These are phyloP conservation scores for Barypeithes pellucidus DNA, from an alignment of 2,888 invertebrate genomes.

Conservation along the genomic window DNA sequence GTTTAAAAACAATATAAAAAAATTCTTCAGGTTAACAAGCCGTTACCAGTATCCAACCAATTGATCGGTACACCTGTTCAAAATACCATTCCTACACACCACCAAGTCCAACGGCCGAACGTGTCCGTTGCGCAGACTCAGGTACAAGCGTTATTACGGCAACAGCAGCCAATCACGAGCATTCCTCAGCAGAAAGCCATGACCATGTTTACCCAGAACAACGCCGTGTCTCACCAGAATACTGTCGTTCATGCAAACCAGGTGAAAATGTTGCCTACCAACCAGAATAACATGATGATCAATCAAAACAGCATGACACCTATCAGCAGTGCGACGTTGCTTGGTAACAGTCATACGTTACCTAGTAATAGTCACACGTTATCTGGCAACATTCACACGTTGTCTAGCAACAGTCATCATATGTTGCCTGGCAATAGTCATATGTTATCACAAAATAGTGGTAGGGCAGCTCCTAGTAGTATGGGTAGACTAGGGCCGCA, in stretches of 20 bases:
- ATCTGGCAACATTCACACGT: slow-evolving; percentile 9
- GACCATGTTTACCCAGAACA: slow-evolving; percentile 28
- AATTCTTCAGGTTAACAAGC: slow-evolving; percentile 44
- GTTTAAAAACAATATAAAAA: too few species aligned
- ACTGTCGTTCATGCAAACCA: slow-evolving; percentile 16
- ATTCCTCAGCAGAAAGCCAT: slow-evolving; percentile 23
- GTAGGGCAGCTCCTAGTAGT: neutral
- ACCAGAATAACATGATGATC: slow-evolving; percentile 9
- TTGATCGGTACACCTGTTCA: slow-evolving; percentile 24
- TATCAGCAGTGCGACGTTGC: slow-evolving; percentile 23
- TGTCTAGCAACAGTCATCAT: slow-evolving; percentile 17
- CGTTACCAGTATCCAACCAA: slow-evolving; percentile 33
- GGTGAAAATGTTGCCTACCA: slow-evolving; percentile 24
- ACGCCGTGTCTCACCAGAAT: slow-evolving; percentile 21
- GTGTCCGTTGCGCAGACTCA: slow-evolving; percentile 24
- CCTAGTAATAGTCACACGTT: slow-evolving; percentile 27
- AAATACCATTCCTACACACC: slow-evolving; percentile 38
- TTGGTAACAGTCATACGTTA: slow-evolving; percentile 27
- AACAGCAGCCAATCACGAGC: slow-evolving; percentile 27
- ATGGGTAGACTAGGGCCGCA: slow-evolving; percentile 13
- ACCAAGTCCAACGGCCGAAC: slow-evolving; percentile 33
- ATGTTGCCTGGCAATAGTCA: slow-evolving; percentile 5
- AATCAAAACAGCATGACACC: slow-evolving; percentile 26
- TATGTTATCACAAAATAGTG: slow-evolving; percentile 16
- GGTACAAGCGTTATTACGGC: slow-evolving; percentile 27